Base-by-base conservation (phyloP, 2,113 vertebrate genomes). In the Pseudopipra pipra region DNA sequence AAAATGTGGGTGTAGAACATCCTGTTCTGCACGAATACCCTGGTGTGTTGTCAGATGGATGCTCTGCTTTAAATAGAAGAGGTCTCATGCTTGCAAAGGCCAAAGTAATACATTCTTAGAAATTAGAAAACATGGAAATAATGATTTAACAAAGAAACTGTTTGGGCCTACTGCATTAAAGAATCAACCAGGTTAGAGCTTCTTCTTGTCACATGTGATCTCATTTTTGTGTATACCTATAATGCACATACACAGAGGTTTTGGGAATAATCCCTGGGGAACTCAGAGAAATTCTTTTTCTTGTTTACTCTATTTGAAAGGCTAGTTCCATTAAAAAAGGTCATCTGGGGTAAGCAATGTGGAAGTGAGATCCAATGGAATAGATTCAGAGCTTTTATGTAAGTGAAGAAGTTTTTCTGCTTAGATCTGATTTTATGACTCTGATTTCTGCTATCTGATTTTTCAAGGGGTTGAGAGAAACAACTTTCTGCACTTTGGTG, bases 1-100 rank as follows among this genome's bases (percentile, higher is more conserved):
- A 87, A 96, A 96, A 96, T 84, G 94, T 96, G 95, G 96, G 90
- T 94, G 96, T 94, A 96, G 89, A 93, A 96, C 96, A 91, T 96
- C 95, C 95, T 97, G 96, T 97, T 93, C 95, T 96, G n/a, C 77
- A 91, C 49, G 79, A 96, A 96, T 96, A 91, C 94, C 85, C 93
- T 95, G 89, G 85, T 95, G 95, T 80, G 91, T 52, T 96, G 87
- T 97, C 94, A 96, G 93, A 97, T 91, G 95, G 90, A 96, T 83
- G 56, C 85, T 94, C 90, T 88, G 89, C 93, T 96, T 97, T 96
- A 97, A 97, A 97, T 96, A 97, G 95, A 93, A 94, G 49, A 96
- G 87, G 85, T 93, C 93, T 87, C 87, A 73, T 52, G 59, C 63
- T 88, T 71, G 16, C 75, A 91, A 85, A 96, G 95, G 72, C 91